phyloP scores from a whole-genome alignment of 2,797 vertebrate species.

The Stomatorhinus walkeri region DNA sequence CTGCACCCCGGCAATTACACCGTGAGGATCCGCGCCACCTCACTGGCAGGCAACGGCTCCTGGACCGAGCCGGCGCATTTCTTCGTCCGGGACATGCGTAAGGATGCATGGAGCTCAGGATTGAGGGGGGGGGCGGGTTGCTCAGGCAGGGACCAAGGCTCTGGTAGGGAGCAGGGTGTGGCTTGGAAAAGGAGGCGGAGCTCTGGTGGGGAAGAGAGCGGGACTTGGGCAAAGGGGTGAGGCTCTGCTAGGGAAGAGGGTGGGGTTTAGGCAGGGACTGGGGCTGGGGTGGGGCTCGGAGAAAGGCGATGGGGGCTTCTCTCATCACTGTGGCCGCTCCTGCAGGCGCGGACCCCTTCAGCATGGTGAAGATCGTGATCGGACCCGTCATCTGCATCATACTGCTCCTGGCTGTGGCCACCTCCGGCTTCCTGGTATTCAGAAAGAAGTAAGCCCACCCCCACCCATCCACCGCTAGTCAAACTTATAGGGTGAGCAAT shows the following conservation, averaged over 20 bases:
- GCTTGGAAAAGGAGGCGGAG: neutral
- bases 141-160: neutral
- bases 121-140: neutral
- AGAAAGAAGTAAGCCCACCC: slow-evolving; percentile 79
- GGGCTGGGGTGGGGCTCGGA: too few relatives aligned
- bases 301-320: too few relatives aligned
- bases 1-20: slow-evolving; percentile 89
- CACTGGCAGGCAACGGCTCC: slow-evolving; percentile 87
- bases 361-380: slow-evolving; percentile 75
- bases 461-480: neutral
- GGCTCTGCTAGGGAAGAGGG: too few relatives aligned
- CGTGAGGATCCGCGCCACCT: slow-evolving; percentile 80
- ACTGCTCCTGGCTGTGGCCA: slow-evolving; percentile 67
- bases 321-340: slow-evolving; percentile 17
- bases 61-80: slow-evolving; percentile 85
- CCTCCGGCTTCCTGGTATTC: slow-evolving; percentile 69
- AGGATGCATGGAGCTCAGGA: slow-evolving; percentile 34
- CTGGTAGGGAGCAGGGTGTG: neutral
- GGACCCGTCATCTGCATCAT: slow-evolving; percentile 77
- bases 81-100: slow-evolving; percentile 74
- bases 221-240: too few relatives aligned
- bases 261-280: neutral
- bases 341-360: slow-evolving; percentile 56
- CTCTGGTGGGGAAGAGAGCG: neutral
- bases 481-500: neutral